These are phyloP conservation scores for Odontocerum albicorne DNA, from an alignment of 2,888 invertebrate species.

Conservation along the genomic window DNA sequence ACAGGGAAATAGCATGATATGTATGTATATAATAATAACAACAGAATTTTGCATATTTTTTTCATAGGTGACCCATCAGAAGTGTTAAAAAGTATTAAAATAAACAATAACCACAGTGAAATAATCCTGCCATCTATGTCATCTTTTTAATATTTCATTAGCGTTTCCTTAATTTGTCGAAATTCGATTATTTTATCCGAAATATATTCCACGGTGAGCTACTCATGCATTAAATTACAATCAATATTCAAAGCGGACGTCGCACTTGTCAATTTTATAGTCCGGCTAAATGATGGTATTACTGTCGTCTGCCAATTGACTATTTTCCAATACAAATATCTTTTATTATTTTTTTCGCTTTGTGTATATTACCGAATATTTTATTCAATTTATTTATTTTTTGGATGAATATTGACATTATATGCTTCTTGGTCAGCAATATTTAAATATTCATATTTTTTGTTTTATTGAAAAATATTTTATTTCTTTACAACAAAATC, in stretches of 20 bases:
- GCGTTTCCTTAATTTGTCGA: background rate
- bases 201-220: background rate
- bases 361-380: background rate
- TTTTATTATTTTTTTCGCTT: background rate
- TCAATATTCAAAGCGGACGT: background rate
- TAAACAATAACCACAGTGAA: too few relatives aligned
- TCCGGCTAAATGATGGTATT: background rate
- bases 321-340: background rate
- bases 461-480: too few relatives aligned
- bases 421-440: too few relatives aligned
- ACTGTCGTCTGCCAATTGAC: background rate
- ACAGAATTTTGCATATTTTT: too few relatives aligned
- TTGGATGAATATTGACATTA: background rate
- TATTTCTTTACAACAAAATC: too few relatives aligned
- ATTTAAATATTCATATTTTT: too few relatives aligned
- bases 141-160: too few relatives aligned
- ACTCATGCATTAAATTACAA: background rate
- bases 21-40: too few relatives aligned
- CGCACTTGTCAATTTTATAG: background rate
- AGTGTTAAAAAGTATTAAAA: too few relatives aligned
- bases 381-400: background rate
- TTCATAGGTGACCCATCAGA: too few relatives aligned
- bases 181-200: background rate
- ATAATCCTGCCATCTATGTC: too few relatives aligned
- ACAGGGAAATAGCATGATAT: too few relatives aligned